Evolutionary conservation across 2,888 invertebrate species (phyloP), one percentile per base, ranked within the genome.

Genomic region (Lypha dubia): DNA sequence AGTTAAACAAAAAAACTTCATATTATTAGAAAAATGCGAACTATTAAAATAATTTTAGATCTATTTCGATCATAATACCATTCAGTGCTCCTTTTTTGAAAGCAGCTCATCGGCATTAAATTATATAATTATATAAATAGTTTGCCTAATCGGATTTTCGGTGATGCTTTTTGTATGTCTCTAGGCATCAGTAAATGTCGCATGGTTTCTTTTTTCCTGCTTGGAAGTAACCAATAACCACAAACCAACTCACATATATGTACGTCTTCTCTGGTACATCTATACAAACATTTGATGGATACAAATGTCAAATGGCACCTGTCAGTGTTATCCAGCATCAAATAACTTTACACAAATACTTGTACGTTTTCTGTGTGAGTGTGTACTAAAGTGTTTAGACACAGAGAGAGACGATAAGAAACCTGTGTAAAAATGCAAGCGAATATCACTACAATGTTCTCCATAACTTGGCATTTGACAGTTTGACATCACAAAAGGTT

Each of bases 401-500:
- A n/a, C n/a, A n/a, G n/a, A n/a, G 15, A 60, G 1, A 41, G 24
- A 41, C 11, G 15, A 49, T 9, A n/a, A 28, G 17, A 63, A 44
- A 20, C 11, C 9, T 41, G 46, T 56, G 38, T 17, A 76, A 58
- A 51, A 46, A 81, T 56, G 46, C 28, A 63, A 83, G 41, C 75
- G 68, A 84, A 56, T 62, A 71, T 70, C 74, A 79, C 41, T 68
- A 44, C 60, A 65, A 81, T 74, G 84, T 74, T 75, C 70, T 75
- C 70, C 63, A 51, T 79, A 77, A 74, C 63, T 70, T 84, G 81
- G 65, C 81, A 84, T 84, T 84, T 84, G 84, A 84, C 84, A 84
- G 81, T 79, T 84, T 84, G 84, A 84, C 84, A 84, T 79, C 70
- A 51, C 58, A 74, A 81, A 81, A 79, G 81, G 81, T 84, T 79